phyloP scores from a whole-genome alignment of 2,888 invertebrate species.

The Tetragonula carbonaria region DNA sequence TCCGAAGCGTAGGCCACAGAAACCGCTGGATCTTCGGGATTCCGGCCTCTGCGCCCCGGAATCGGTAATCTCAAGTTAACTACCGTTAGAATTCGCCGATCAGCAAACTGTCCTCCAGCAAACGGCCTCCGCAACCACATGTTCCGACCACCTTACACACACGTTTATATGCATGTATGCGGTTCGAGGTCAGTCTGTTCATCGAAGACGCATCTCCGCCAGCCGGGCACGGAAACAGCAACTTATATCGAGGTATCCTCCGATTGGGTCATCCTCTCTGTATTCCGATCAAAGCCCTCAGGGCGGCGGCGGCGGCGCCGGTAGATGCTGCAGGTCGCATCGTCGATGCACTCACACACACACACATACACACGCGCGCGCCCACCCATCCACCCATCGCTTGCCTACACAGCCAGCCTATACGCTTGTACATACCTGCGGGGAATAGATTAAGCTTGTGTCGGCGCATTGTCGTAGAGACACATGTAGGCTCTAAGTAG shows the following conservation, averaged over 20 bases:
- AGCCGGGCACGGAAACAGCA: slow-evolving; percentile 7
- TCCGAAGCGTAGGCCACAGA: neutral
- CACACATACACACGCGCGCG: neutral
- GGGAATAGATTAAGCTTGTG: slow-evolving; percentile 70
- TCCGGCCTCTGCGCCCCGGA: neutral
- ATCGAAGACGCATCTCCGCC: slow-evolving; percentile 27
- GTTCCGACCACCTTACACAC: neutral
- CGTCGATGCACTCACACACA: slow-evolving; percentile 44
- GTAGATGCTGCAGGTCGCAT: slow-evolving; percentile 68
- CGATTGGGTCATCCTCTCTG: slow-evolving; percentile 66
- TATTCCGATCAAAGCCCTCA: slow-evolving; percentile 77
- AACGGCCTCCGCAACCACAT: slow-evolving; percentile 5
- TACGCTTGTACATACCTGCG: slow-evolving; percentile 56
- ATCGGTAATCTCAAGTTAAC: slow-evolving; percentile 42
- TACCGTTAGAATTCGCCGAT: slow-evolving; percentile 23
- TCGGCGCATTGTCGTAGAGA: slow-evolving; percentile 76
- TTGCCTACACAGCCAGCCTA: neutral
- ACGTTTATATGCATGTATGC: neutral
- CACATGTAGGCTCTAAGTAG: slow-evolving; percentile 80
- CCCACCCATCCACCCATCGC: too few species aligned
- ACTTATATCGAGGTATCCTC: slow-evolving; percentile 53
- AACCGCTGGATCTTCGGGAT: neutral
- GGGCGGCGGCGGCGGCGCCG: slow-evolving; percentile 59
- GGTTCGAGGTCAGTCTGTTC: slow-evolving; percentile 4
- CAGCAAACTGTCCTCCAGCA: slow-evolving; percentile 26